These are phyloP conservation scores for Picathartes gymnocephalus DNA, from an alignment of 2,113 vertebrate species.

Conservation along the genomic window DNA sequence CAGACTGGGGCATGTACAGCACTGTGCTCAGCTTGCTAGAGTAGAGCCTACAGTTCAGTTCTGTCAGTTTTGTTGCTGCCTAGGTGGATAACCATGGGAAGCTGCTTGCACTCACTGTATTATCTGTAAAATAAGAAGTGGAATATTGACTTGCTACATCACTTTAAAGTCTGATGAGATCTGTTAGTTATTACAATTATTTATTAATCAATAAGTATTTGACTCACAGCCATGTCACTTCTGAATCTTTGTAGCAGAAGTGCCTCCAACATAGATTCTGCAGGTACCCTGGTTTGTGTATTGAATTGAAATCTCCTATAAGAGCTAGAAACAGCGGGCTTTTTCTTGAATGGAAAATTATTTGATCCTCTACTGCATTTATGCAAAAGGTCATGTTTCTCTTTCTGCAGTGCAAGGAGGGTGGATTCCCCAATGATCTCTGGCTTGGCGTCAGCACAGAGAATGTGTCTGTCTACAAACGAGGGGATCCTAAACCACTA, in stretches of 20 bases:
- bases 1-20: neutral
- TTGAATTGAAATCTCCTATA: neutral
- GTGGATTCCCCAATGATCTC: conserved; percentile 89
- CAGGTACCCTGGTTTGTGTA: neutral
- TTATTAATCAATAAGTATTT: neutral
- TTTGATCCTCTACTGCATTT: neutral
- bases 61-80: neutral
- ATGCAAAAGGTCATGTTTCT: neutral
- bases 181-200: neutral
- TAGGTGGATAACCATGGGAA: neutral
- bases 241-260: neutral
- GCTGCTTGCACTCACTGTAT: neutral
- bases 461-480: conserved; percentile 86
- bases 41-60: neutral
- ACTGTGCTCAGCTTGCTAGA: neutral
- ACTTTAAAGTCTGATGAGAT: neutral
- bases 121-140: neutral
- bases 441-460: conserved; percentile 87
- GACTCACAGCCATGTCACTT: neutral
- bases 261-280: neutral
- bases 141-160: neutral
- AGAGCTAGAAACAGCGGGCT: neutral
- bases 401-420: conserved; percentile 85
- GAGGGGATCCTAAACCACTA: conserved; percentile 83
- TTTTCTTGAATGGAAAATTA: neutral